Base-by-base conservation (phyloP, 2,888 invertebrate genomes). In the Maniola hyperantus region DNA sequence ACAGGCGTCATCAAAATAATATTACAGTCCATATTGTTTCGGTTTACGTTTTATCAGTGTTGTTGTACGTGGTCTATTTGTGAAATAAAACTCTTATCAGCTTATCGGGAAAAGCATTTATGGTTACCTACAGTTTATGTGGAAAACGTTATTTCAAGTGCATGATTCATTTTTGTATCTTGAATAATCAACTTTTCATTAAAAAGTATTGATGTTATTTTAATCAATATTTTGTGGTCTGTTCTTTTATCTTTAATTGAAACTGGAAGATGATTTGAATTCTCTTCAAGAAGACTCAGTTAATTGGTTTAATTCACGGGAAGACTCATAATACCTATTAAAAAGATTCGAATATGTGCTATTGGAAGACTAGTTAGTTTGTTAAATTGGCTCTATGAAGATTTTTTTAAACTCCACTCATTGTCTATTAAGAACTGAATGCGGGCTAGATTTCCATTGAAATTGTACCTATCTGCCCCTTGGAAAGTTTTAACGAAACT, bases 121-220 rank as follows among this genome's bases (percentile, higher is more conserved):
- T 36, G 18, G 48, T 55, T 48, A n/a, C n/a, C n/a, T n/a, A 33
- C 55, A 65, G 36, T 15, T 20, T 63, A 39, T 33, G 33, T 65
- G 57, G 39, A 65, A 64, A 65, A 65, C 58, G 57, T 57, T 65
- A 33, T 58, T 51, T 36, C 48, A 59, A 64, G 33, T 54, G 13
- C 58, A 48, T 58, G 58, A 64, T 33, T 64, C 64, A 64, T 58
- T 50, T n/a, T 15, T 39, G 8, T 48, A 48, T 18, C 48, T 48
- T 48, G 48, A 48, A 15, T 46, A 46, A 46, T 46, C 15, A 36
- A 36, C 36, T 36, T 36, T 36, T 7, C 39, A 11, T 11, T 11
- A 39, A 11, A 11, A 39, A 39, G 10, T 39, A 4, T 39, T 39
- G 39, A 8, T n/a, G 42, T 13, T 42, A 13, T 18, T 15, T 8